phyloP scores from a whole-genome alignment of 1,140 invertebrate species.

The Epicauta chinensis region DNA sequence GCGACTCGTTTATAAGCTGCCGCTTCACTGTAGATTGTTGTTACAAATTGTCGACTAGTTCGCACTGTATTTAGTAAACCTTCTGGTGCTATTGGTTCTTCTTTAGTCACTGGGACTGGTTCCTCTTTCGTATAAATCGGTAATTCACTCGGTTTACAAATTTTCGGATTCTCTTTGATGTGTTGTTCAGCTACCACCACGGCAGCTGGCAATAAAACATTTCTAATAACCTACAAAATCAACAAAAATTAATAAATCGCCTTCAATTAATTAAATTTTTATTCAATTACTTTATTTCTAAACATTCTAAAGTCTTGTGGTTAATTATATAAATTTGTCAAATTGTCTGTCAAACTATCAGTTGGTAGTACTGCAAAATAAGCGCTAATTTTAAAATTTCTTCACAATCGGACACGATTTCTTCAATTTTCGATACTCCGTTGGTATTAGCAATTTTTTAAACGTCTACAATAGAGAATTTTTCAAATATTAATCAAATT shows the following conservation, averaged over 20 bases:
- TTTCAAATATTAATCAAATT: not conserved
- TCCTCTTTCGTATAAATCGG: slow-evolving; percentile 47
- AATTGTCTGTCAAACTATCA: too few relatives aligned
- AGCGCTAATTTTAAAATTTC: too few relatives aligned
- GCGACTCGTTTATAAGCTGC: slow-evolving; percentile 28
- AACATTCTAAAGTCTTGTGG: too few relatives aligned
- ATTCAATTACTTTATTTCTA: too few relatives aligned
- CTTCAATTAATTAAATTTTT: too few relatives aligned
- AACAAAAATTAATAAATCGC: too few relatives aligned
- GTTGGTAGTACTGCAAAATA: too few relatives aligned
- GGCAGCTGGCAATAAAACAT: slow-evolving; percentile 31
- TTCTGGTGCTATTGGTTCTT: slow-evolving; percentile 18
- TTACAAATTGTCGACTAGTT: slow-evolving; percentile 23
- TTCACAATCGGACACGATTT: not conserved
- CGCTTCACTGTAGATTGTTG: slow-evolving; percentile 19
- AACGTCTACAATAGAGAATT: slow-evolving; percentile 20
- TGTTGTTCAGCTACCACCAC: slow-evolving; percentile 31
- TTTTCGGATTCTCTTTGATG: slow-evolving; percentile 14
- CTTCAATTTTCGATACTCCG: slow-evolving; percentile 11
- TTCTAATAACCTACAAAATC: slow-evolving; percentile 32
- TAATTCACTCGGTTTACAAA: slow-evolving; percentile 48
- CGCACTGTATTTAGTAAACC: slow-evolving; percentile 31
- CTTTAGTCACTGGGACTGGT: slow-evolving; percentile 6
- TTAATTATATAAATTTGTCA: too few relatives aligned
- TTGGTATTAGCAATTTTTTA: slow-evolving; percentile 24